Base-by-base conservation (phyloP, 1,140 invertebrate species). In the Procambarus clarkii region DNA sequence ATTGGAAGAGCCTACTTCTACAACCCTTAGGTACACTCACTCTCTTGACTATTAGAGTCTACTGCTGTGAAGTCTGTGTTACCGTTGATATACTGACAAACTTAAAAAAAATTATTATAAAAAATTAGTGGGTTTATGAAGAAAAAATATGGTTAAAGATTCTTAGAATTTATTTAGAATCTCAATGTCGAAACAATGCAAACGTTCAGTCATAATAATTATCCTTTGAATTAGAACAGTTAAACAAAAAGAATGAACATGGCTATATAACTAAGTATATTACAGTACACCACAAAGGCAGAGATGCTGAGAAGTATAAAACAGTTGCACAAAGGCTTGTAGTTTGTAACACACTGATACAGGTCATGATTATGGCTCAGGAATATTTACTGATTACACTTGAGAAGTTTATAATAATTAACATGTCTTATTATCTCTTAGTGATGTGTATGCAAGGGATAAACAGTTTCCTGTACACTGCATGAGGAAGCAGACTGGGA, bases 161-260 rank as follows among this genome's bases (percentile, higher is more conserved):
- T 92, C 92, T 92, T 92, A 92, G 89, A 91, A 87, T 92, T 92
- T 92, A 92, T 92, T 92, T 92, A 92, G 92, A 92, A 92, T 92
- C 92, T 92, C 92, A 91, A 92, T 92, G 86, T 92, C 89, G 92
- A 91, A 92, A 92, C 92, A 92, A 92, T 92, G 92, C 92, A 92
- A 92, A 92, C 92, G 92, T 91, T 85, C 85, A 91, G 90, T 91
- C 90, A 90, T 88, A 88, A 90, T 88, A 88, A 91, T 92, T 90
- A 88, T 91, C 79, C 69, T 92, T 78, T 87, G 84, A 92, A 90
- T 90, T 78, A 88, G 89, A 91, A 91, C 89, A 92, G 89, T 92
- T 92, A 90, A 91, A 92, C 89, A 87, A 91, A 89, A 91, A 91
- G 81, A 85, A 91, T 91, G 69, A 91, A 91, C 90, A 86, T 91